These are phyloP conservation scores for Apotomis betuletana DNA, from an alignment of 2,888 invertebrate species.

Conservation along the genomic window DNA sequence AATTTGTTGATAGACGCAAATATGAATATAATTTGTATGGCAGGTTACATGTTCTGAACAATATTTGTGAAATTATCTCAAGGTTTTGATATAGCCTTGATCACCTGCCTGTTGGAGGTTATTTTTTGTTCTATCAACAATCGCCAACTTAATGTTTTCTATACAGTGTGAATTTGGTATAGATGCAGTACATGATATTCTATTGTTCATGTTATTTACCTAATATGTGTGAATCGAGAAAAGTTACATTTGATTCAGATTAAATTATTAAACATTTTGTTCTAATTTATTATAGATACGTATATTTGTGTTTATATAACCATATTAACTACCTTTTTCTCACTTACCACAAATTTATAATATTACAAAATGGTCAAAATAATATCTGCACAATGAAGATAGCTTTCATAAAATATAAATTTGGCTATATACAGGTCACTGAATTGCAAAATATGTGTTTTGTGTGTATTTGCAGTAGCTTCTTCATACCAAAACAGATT, in stretches of 20 bases:
- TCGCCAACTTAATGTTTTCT: slow-evolving; percentile 46
- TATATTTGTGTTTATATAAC: background rate
- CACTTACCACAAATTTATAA: too few relatives aligned
- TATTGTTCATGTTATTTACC: slow-evolving; percentile 27
- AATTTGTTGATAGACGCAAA: background rate
- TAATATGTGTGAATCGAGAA: slow-evolving; percentile 1
- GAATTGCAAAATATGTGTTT: too few relatives aligned
- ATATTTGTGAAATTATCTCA: slow-evolving; percentile 48
- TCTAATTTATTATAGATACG: background rate
- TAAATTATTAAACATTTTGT: background rate
- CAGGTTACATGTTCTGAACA: slow-evolving; percentile 17
- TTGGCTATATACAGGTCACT: too few relatives aligned
- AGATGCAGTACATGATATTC: slow-evolving; percentile 31
- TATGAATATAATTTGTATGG: slow-evolving; percentile 1
- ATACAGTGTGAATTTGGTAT: slow-evolving; percentile 39
- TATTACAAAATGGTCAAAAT: too few relatives aligned
- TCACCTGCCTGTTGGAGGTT: slow-evolving; percentile 59
- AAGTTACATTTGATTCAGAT: background rate
- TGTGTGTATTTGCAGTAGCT: too few relatives aligned
- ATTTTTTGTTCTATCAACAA: slow-evolving; percentile 61
- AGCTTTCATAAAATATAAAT: too few relatives aligned
- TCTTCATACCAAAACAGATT: too few relatives aligned
- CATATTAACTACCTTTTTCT: too few relatives aligned
- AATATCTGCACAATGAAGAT: too few relatives aligned
- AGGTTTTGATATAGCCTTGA: slow-evolving; percentile 62